phyloP scores from a whole-genome alignment of 1,140 invertebrate genomes.

The Anoplophora glabripennis region DNA sequence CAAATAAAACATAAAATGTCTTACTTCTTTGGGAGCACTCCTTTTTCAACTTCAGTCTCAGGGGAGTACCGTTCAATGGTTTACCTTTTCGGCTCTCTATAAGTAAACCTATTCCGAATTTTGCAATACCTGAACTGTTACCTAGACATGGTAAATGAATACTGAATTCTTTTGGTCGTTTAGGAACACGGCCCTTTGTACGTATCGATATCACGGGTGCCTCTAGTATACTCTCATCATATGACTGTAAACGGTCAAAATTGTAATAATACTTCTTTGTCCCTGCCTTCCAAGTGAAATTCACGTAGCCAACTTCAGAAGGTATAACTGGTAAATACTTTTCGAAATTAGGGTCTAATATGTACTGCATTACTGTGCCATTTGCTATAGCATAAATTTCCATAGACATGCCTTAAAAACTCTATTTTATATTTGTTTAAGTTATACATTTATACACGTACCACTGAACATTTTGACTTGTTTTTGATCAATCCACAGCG shows the following conservation, averaged over 20 bases:
- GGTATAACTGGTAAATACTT: constrained; percentile 85
- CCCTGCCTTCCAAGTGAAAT: constrained; percentile 89
- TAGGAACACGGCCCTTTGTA: constrained; percentile 77
- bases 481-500: constrained; percentile 83
- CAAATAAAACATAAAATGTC: constrained; percentile 47
- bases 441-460: constrained; percentile 51
- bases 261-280: constrained; percentile 83
- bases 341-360: constrained; percentile 86
- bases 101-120: constrained; percentile 82
- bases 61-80: constrained; percentile 82
- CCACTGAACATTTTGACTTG: constrained; percentile 88
- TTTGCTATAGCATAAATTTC: constrained; percentile 86
- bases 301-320: constrained; percentile 83
- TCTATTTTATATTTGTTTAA: constrained; percentile 1
- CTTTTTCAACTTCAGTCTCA: constrained; percentile 86
- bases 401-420: constrained; percentile 70
- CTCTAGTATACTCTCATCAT: constrained; percentile 77
- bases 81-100: constrained; percentile 75
- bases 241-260: constrained; percentile 81
- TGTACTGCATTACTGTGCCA: constrained; percentile 78
- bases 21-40: constrained; percentile 90
- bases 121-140: constrained; percentile 82
- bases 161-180: constrained; percentile 86
- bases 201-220: constrained; percentile 85
- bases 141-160: constrained; percentile 86